Evolutionary conservation across 1,140 invertebrate species (phyloP).

Genomic region (Reticulitermes speratus): DNA sequence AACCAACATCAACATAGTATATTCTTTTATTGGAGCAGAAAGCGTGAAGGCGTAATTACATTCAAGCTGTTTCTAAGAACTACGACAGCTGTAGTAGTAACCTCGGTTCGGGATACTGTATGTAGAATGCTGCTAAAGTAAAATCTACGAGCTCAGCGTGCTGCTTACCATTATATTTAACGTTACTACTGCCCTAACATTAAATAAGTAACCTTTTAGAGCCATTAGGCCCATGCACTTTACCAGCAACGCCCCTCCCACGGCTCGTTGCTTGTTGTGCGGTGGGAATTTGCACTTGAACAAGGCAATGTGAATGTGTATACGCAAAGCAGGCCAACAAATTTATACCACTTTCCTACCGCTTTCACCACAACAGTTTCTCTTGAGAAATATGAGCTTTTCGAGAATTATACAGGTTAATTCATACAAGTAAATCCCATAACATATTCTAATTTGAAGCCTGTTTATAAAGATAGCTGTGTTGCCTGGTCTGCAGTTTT

Average conservation of each 20-base stretch:
- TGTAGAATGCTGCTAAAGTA: neutral
- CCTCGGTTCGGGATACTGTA: neutral
- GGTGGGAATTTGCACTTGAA: neutral
- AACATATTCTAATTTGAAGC: neutral
- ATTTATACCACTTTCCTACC: neutral
- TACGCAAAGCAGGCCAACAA: neutral
- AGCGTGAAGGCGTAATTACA: neutral
- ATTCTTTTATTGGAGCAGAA: neutral
- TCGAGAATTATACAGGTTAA: neutral
- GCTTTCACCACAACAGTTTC: neutral
- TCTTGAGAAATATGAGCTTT: slow-evolving; percentile 5
- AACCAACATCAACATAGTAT: neutral
- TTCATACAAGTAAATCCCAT: neutral
- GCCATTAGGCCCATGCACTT: neutral
- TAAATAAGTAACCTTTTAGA: neutral
- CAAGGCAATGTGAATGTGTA: neutral
- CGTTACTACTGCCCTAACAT: neutral
- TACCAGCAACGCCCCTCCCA: neutral
- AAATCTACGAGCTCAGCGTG: neutral
- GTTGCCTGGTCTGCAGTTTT: no score
- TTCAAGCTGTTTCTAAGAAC: neutral
- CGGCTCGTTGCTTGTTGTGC: neutral
- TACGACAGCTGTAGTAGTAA: neutral
- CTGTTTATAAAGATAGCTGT: neutral
- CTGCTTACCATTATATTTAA: neutral